Evolutionary conservation across 2,113 vertebrate genomes (phyloP).

Genomic region (Mola mola): DNA sequence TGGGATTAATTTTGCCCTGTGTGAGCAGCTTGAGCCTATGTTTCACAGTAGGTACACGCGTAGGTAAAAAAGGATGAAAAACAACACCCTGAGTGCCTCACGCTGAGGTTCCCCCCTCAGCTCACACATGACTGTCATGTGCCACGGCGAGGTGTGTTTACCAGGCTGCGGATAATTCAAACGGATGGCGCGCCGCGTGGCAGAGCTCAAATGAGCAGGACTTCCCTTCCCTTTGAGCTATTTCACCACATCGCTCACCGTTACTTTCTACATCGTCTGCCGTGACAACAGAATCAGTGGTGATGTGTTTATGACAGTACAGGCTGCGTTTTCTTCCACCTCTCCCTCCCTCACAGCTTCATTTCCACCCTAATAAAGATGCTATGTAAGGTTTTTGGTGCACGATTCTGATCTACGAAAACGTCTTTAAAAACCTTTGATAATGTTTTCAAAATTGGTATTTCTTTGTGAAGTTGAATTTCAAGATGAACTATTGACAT

Average conservation of each 20-base stretch:
- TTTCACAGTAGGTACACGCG: neutral
- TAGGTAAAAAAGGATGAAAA: neutral
- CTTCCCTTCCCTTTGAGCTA: slow-evolving; percentile 75
- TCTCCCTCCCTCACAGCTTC: too few species aligned
- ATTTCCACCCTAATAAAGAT: too few species aligned
- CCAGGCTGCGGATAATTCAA: slow-evolving; percentile 68
- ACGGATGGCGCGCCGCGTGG: slow-evolving; percentile 63
- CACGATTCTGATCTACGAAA: too few species aligned
- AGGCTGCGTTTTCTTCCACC: too few species aligned
- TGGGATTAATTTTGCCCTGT: slow-evolving; percentile 2
- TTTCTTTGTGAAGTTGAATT: too few species aligned
- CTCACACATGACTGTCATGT: slow-evolving; percentile 36
- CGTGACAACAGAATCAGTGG: slow-evolving; percentile 29
- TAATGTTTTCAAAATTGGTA: too few species aligned
- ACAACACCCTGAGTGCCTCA: neutral
- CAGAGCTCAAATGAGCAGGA: slow-evolving; percentile 58
- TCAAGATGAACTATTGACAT: too few species aligned
- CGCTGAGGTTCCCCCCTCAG: slow-evolving; percentile 25
- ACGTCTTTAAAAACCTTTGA: too few species aligned
- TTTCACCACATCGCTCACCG: slow-evolving; percentile 76
- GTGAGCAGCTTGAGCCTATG: neutral
- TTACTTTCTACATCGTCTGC: slow-evolving; percentile 61
- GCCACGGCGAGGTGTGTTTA: slow-evolving; percentile 65
- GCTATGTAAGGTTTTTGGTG: too few species aligned
- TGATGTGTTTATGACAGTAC: slow-evolving; percentile 27